phyloP scores from a whole-genome alignment of 2,888 invertebrate species.

The Drosophila nr. medialis region DNA sequence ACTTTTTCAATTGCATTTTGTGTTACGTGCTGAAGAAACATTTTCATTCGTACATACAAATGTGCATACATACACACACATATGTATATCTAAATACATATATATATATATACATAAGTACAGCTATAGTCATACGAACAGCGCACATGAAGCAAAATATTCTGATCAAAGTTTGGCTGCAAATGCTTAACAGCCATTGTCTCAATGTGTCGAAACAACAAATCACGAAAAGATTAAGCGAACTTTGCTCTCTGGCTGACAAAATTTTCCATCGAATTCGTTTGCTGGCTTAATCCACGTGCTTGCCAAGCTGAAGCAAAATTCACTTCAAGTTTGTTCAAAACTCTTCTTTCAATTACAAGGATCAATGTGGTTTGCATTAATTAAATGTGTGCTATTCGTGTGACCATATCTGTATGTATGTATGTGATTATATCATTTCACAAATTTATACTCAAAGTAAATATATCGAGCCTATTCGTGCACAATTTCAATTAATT shows the following conservation, averaged over 20 bases:
- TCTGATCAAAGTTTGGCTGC: neutral
- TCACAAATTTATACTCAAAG: conserved; percentile 1
- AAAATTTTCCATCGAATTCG: neutral
- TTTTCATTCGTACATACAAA: neutral
- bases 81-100: neutral
- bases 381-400: neutral
- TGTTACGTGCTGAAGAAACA: conserved; percentile 32
- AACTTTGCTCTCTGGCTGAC: neutral
- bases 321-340: neutral
- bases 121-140: neutral
- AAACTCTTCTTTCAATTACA: neutral
- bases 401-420: neutral
- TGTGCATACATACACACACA: neutral
- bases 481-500: conserved; percentile 60
- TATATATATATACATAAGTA: neutral
- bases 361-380: neutral
- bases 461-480: conserved; percentile 35
- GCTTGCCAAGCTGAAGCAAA: neutral
- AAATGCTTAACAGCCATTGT: neutral
- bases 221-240: conserved; percentile 2
- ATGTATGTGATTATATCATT: neutral
- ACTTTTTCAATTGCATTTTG: conserved; percentile 67
- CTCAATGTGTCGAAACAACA: conserved; percentile 1
- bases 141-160: neutral
- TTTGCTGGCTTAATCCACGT: neutral